Percentiles rank a stretch among this genome's conserved stretches.
These are phyloP conservation scores for Tiphia femorata DNA, from an alignment of 2,888 invertebrate genomes.

Conservation along the genomic window DNA sequence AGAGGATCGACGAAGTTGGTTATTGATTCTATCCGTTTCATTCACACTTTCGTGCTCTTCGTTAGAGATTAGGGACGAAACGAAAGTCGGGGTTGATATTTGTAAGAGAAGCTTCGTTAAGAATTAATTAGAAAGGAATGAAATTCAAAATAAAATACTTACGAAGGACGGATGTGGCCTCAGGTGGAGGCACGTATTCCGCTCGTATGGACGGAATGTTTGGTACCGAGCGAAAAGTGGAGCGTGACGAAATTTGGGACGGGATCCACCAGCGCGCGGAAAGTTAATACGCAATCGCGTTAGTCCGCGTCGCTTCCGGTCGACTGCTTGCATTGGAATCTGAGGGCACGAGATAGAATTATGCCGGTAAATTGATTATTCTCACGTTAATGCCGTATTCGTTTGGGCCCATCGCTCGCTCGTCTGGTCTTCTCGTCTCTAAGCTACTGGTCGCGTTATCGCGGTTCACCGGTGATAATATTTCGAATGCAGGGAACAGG, in stretches of 20 bases:
- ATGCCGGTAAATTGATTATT: constrained; percentile 57
- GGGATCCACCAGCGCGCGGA: constrained; percentile 40
- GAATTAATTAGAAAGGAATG: no score
- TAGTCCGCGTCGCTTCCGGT: constrained; percentile 58
- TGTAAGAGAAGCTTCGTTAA: no score
- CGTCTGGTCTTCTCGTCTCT: no score
- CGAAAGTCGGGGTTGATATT: not conserved
- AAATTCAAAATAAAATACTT: no score
- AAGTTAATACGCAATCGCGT: constrained; percentile 61
- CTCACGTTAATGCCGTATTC: constrained; percentile 44
- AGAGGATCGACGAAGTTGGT: no score
- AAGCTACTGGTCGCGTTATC: not conserved
- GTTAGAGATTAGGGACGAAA: not conserved
- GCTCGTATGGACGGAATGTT: no score
- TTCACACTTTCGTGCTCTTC: not conserved
- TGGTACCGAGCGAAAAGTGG: no score
- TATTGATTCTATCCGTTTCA: not conserved
- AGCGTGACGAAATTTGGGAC: constrained; percentile 23
- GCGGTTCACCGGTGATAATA: no score
- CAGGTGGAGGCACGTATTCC: no score
- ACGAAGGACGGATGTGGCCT: no score
- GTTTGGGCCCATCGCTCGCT: constrained; percentile 39
- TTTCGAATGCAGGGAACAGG: no score
- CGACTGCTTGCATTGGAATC: constrained; percentile 46
- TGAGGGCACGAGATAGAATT: constrained; percentile 42